Evolutionary conservation across 2,888 invertebrate genomes (phyloP).

Genomic region (Campoplex capitator): DNA sequence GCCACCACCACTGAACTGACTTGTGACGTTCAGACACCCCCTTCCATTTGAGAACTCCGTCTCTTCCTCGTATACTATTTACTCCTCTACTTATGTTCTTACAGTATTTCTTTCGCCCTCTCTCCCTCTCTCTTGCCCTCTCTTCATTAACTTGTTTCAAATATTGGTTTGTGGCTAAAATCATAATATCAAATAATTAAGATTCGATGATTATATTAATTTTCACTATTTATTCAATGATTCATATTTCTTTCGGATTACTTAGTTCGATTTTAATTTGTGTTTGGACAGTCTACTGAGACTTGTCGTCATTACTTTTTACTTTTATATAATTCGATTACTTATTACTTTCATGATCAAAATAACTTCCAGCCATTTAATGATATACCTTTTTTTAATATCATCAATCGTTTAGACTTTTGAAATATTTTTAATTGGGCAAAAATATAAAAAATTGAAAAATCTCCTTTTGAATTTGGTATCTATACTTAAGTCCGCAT

Average conservation of each 20-base stretch:
- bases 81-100: conserved; percentile 13
- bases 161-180: not conserved
- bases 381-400: not conserved
- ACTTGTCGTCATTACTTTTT: not conserved
- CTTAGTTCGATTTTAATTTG: not conserved
- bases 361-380: not conserved
- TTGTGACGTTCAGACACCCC: conserved; percentile 25
- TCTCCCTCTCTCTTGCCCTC: conserved; percentile 2
- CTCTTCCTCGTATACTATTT: conserved; percentile 51
- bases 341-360: not conserved
- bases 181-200: not conserved
- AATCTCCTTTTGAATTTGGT: not conserved
- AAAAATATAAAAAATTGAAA: not conserved
- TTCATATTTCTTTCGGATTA: not conserved
- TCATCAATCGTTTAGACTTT: not conserved
- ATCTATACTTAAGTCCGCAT: not conserved
- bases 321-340: too few relatives aligned
- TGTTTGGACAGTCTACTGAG: not conserved
- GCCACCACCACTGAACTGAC: conserved; percentile 80
- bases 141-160: not conserved
- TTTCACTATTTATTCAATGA: not conserved
- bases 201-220: not conserved
- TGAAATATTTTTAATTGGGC: not conserved
- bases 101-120: conserved; percentile 22
- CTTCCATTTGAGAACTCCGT: conserved; percentile 29